These are phyloP conservation scores for Cyprinodon brontotheroides DNA, from an alignment of 2,113 vertebrate species.

Conservation along the genomic window DNA sequence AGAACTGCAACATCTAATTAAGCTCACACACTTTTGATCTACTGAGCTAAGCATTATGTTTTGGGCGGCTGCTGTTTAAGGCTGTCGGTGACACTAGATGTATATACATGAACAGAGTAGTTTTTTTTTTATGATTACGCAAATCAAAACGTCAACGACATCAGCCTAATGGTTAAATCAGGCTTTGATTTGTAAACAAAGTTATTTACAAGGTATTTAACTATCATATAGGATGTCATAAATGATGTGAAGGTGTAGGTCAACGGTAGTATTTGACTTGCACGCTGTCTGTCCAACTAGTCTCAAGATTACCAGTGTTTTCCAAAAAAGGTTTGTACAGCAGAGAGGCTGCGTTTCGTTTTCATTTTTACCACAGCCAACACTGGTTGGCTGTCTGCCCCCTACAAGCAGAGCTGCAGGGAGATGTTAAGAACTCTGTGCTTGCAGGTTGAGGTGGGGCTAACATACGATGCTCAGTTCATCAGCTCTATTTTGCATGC, in stretches of 20 bases:
- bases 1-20: conserved; percentile 30
- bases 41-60: conserved; percentile 7
- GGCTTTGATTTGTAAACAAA: neutral
- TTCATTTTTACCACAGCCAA: conserved; percentile 64
- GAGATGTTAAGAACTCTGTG: conserved; percentile 48
- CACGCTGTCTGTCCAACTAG: conserved; percentile 38
- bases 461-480: conserved; percentile 67
- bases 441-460: conserved; percentile 14
- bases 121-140: neutral
- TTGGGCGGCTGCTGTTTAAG: neutral
- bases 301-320: conserved; percentile 43
- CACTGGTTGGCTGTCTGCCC: conserved; percentile 33
- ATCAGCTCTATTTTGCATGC: conserved; percentile 70
- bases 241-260: conserved; percentile 19
- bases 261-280: conserved; percentile 30
- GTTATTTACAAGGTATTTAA: neutral
- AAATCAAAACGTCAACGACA: neutral
- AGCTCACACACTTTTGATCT: conserved; percentile 6
- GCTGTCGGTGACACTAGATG: neutral
- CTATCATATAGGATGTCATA: conserved; percentile 2
- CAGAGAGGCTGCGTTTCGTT: conserved; percentile 60
- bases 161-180: neutral
- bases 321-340: conserved; percentile 71
- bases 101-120: neutral
- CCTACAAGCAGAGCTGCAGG: conserved; percentile 45